phyloP scores from a whole-genome alignment of 2,797 vertebrate species.

The Sandelia bainsii region DNA sequence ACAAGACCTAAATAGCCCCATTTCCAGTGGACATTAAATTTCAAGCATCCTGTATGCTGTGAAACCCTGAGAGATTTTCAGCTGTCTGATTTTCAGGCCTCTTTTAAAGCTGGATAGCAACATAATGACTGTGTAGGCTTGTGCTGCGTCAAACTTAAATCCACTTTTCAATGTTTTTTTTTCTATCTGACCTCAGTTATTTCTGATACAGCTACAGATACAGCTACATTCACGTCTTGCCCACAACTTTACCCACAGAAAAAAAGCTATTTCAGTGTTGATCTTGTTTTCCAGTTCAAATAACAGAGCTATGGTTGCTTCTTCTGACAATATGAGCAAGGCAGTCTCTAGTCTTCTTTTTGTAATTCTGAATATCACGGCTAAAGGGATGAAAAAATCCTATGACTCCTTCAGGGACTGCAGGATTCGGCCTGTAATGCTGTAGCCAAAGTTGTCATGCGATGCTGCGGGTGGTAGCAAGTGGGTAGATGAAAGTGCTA shows the following conservation, averaged over 20 bases:
- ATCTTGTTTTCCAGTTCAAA: neutral
- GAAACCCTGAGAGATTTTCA: neutral
- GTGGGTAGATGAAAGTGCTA: constrained; percentile 71
- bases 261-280: constrained; percentile 8
- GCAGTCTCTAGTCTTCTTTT: constrained; percentile 58
- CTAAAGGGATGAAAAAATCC: constrained; percentile 66
- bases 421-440: constrained; percentile 68
- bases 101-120: constrained; percentile 13
- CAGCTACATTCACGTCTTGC: neutral
- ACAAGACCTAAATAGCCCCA: neutral
- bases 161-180: neutral
- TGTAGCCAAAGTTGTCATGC: constrained; percentile 76
- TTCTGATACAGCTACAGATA: neutral
- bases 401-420: constrained; percentile 68
- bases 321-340: constrained; percentile 39
- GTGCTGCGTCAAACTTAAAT: constrained; percentile 10
- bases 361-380: constrained; percentile 66
- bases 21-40: constrained; percentile 7
- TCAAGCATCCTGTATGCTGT: neutral
- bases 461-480: constrained; percentile 67
- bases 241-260: neutral
- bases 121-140: constrained; percentile 19
- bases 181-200: neutral
- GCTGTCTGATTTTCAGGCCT: neutral
- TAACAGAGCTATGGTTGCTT: neutral